A percentile compares a stretch with the other conserved stretches of the same genome.
Evolutionary conservation across 2,113 vertebrate genomes (phyloP).

Genomic region (Pseudolaguvia tuberculata): DNA sequence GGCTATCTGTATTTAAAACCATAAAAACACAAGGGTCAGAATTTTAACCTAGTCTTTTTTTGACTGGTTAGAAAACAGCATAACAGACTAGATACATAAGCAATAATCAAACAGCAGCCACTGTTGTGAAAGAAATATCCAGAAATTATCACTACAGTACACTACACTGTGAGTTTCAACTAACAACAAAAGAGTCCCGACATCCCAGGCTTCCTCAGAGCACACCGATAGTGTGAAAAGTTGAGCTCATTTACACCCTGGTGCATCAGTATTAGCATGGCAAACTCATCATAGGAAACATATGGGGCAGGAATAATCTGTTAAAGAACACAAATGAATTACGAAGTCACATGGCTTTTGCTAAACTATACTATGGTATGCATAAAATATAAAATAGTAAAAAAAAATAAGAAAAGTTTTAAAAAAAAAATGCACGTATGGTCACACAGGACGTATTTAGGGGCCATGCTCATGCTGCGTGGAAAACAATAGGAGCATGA

Average conservation of each 20-base stretch:
- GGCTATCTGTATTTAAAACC: conserved; percentile 61
- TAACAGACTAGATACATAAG: not conserved
- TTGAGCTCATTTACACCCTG: conserved; percentile 50
- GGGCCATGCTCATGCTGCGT: too few relatives aligned
- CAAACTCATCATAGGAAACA: conserved; percentile 53
- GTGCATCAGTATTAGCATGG: conserved; percentile 60
- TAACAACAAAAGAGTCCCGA: not conserved
- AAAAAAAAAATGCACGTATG: too few relatives aligned
- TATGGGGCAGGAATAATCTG: too few relatives aligned
- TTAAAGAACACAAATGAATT: not conserved
- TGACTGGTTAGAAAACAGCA: not conserved
- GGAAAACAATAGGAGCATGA: too few relatives aligned
- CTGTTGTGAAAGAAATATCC: not conserved
- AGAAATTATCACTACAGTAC: not conserved
- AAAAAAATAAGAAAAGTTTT: too few relatives aligned
- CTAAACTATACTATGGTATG: not conserved
- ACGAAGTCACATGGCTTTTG: not conserved
- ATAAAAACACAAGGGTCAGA: conserved; percentile 6
- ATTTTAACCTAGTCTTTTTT: not conserved
- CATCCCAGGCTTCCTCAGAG: conserved; percentile 45
- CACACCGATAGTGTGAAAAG: conserved; percentile 51
- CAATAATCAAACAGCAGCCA: not conserved
- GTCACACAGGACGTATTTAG: too few relatives aligned
- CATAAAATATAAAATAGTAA: too few relatives aligned
- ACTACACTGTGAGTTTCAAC: not conserved